Base-by-base conservation (phyloP, 2,113 vertebrate genomes). In the Bucco capensis region DNA sequence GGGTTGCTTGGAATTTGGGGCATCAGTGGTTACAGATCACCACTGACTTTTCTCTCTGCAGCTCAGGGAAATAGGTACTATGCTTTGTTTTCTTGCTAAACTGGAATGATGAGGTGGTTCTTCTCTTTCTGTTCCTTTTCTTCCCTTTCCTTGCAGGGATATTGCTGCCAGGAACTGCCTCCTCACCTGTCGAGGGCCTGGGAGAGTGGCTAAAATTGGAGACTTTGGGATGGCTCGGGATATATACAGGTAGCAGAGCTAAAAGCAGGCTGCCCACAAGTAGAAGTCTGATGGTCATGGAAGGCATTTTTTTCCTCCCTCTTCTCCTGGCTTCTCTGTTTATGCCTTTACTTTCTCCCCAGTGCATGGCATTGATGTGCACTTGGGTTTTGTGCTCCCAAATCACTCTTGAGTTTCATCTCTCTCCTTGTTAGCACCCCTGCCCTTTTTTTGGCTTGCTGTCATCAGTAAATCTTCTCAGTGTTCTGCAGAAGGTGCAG, bases 211-310 rank as follows among this genome's bases (percentile, higher is more conserved):
- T 62, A 99, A 99, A 97, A 99, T 99, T 30, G 99, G 99, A 87
- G 99, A 99, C 95, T 99, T 99, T 42, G 99, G 99, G 84, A 99
- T 99, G 99, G 99, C 99, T 49, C 97, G 99, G 66, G 99, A 99
- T 90, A 99, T 99, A 96, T 99, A 99, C 97, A 98, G 99, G 99
- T 99, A 98, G 81, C 70, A 57, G 47, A 83, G 88, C 58, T 47
- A 69, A 88, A 30, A 25, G 31, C 30, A 60, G 84, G 44, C 42
- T 31, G 35, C 30, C 50, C 17, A 7, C 27, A 60, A 31, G 31
- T 27, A 27, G 64, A 37, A 83, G 16, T 61, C 40, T 31, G 38
- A 5, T 61, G 53, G 23, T 46, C n/a, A 23, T 14, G 6, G 46
- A 72, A 72, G 19, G 56, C 27, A 14, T 24, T 88, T 88, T 88